phyloP scores from a whole-genome alignment of 2,888 invertebrate species.

The Synanthedon andrenaeformis region DNA sequence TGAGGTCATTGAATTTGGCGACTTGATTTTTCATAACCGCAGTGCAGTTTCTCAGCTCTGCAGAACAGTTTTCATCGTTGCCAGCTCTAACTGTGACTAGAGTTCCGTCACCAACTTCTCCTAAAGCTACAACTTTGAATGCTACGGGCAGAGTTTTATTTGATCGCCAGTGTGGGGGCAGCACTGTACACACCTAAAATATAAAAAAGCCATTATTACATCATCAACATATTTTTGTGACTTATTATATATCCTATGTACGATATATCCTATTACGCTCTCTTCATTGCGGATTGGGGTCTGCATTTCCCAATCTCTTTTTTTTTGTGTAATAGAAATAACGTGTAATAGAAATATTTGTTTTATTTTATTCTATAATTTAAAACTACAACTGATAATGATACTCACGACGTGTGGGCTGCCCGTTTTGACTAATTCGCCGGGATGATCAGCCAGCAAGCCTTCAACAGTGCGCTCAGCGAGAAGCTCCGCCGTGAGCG shows the following conservation, averaged over 20 bases:
- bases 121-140: constrained; percentile 93
- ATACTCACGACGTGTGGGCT: constrained; percentile 86
- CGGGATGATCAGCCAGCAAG: constrained; percentile 89
- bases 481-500: constrained; percentile 83
- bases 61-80: constrained; percentile 97
- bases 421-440: constrained; percentile 94
- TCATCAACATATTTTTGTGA: not conserved
- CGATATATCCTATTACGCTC: too few relatives aligned
- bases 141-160: constrained; percentile 97
- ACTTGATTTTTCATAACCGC: constrained; percentile 97
- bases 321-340: too few relatives aligned
- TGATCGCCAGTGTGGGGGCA: constrained; percentile 96
- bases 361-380: too few relatives aligned
- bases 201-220: not conserved
- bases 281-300: too few relatives aligned
- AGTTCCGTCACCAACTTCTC: constrained; percentile 94
- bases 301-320: too few relatives aligned
- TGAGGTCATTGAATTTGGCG: constrained; percentile 96
- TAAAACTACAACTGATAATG: too few relatives aligned
- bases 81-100: constrained; percentile 93
- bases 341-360: too few relatives aligned
- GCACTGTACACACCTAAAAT: constrained; percentile 79
- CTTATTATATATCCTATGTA: not conserved
- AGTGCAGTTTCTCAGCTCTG: constrained; percentile 91
- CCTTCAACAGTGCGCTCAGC: constrained; percentile 88